Evolutionary conservation across 53 echinoderm and acorn worm species (phyloP).

Genomic region (Hippasteria phrygiana): DNA sequence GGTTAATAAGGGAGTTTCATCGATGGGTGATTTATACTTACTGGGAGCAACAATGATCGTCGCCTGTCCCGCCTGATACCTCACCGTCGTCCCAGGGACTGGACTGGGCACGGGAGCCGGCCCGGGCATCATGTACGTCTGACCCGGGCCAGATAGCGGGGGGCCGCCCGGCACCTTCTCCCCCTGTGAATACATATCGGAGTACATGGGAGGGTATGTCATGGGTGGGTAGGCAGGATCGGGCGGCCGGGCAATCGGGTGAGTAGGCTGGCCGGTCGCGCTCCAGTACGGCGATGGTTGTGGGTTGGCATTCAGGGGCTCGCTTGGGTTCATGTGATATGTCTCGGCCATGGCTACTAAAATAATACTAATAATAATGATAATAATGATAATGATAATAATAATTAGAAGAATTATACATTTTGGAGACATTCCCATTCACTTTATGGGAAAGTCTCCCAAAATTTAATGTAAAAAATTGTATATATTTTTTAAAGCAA

Average conservation of each 20-base stretch:
- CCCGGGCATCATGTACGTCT: conserved; percentile 5
- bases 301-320: background rate
- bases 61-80: background rate
- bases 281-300: background rate
- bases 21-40: background rate
- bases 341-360: background rate
- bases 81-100: background rate
- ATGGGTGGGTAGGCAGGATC: background rate
- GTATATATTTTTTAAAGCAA: too few species aligned
- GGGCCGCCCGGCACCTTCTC: background rate
- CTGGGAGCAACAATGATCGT: background rate
- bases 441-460: too few species aligned
- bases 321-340: background rate
- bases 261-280: background rate
- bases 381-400: too few species aligned
- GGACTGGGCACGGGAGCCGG: conserved; percentile 15
- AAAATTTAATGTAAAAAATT: too few species aligned
- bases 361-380: too few species aligned
- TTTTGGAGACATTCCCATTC: too few species aligned
- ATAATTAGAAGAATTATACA: too few species aligned
- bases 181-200: background rate
- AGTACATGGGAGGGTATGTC: background rate
- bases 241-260: background rate
- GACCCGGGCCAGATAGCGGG: background rate
- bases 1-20: too few species aligned